These are phyloP conservation scores for Halichondria panicea DNA, from an alignment of 37 sponge, comb jelly and placozoan species.

Conservation along the genomic window DNA sequence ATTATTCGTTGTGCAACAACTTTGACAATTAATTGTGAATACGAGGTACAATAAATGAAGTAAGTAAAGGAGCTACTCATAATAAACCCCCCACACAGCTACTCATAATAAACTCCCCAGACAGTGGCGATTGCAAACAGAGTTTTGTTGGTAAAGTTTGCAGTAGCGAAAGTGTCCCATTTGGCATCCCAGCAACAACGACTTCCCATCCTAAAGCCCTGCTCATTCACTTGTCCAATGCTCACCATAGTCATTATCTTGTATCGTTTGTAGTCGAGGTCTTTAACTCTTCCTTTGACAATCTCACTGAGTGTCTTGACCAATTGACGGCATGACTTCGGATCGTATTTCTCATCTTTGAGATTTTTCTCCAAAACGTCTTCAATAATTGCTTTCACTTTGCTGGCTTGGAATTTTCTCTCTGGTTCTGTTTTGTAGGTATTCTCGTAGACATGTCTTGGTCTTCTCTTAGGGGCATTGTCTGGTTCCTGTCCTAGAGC, in stretches of 20 bases:
- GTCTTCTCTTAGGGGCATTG: constrained; percentile 20
- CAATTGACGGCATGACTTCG: constrained; percentile 56
- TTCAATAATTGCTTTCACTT: constrained; percentile 60
- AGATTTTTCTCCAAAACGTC: constrained; percentile 63
- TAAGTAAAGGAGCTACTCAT: no score
- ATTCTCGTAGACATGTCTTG: constrained; percentile 76
- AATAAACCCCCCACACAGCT: no score
- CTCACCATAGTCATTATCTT: constrained; percentile 84
- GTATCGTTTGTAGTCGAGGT: constrained; percentile 81
- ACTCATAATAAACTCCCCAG: constrained; percentile 92
- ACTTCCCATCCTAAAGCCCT: constrained; percentile 87
- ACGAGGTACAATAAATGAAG: no score
- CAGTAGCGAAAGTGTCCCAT: constrained; percentile 81
- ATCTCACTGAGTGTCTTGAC: constrained; percentile 67
- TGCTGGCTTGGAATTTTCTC: constrained; percentile 44
- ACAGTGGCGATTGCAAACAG: constrained; percentile 93
- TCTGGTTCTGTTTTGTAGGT: constrained; percentile 87
- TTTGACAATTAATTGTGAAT: no score
- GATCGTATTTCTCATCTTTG: constrained; percentile 76
- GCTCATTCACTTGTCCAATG: constrained; percentile 85
- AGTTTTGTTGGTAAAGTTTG: constrained; percentile 79
- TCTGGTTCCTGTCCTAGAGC: constrained; percentile 53
- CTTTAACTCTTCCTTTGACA: constrained; percentile 80
- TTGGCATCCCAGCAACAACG: constrained; percentile 94
- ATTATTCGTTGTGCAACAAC: no score